Conservation (phyloP, 2,113 vertebrate species). For the Corydoras maculifer region DNA sequence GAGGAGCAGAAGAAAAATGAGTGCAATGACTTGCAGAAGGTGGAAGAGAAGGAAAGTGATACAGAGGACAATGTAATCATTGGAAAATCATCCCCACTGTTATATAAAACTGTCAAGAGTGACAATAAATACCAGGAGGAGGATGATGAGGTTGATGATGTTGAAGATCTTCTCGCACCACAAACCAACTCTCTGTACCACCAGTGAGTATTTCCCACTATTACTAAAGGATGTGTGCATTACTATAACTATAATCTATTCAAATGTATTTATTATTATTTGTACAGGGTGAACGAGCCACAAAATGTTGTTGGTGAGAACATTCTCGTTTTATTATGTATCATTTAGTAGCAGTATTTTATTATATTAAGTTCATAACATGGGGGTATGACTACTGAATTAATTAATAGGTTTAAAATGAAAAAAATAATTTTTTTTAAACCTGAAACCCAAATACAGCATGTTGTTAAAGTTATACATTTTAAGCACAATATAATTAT, state of each 20-base stretch:
- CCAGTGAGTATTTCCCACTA: conserved; percentile 43
- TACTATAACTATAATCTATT: background rate
- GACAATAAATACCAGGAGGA: conserved; percentile 14
- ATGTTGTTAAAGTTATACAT: too few species aligned
- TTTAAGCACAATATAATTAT: too few species aligned
- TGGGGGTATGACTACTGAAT: too few species aligned
- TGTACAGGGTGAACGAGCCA: conserved; percentile 36
- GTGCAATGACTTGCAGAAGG: too few species aligned
- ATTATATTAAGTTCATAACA: too few species aligned
- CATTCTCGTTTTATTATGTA: background rate
- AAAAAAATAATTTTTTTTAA: too few species aligned
- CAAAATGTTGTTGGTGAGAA: conserved; percentile 43
- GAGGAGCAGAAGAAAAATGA: background rate
- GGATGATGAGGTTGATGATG: conserved; percentile 43
- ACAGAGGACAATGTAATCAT: conserved; percentile 34
- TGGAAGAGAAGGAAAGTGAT: conserved; percentile 16
- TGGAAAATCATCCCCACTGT: conserved; percentile 24
- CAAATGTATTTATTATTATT: conserved; percentile 10
- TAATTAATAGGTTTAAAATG: too few species aligned
- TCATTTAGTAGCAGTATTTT: too few species aligned
- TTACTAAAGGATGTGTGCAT: background rate
- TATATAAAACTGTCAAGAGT: conserved; percentile 19
- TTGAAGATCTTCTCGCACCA: conserved; percentile 62
- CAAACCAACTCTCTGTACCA: conserved; percentile 29
- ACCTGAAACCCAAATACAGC: too few species aligned